These are phyloP conservation scores for Crotalus adamanteus DNA, from an alignment of 2,797 vertebrate genomes.

Conservation along the genomic window DNA sequence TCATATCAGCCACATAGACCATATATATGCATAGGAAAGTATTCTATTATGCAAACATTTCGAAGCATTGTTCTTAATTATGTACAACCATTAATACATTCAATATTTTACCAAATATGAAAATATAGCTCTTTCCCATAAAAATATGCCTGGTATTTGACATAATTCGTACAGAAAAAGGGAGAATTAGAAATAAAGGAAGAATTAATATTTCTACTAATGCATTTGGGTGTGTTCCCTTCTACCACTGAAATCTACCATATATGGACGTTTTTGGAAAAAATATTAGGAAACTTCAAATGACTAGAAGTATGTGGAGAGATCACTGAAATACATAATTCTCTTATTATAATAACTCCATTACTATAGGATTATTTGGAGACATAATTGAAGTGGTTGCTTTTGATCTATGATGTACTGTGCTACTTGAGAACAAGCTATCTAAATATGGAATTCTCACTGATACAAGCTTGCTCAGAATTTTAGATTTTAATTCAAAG, in stretches of 20 bases:
- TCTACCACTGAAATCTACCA: neutral
- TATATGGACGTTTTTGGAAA: neutral
- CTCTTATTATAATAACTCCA: neutral
- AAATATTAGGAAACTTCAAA: neutral
- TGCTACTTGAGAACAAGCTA: neutral
- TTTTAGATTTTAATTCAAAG: neutral
- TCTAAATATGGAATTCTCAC: neutral
- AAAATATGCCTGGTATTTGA: neutral
- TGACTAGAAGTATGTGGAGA: neutral
- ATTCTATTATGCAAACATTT: neutral
- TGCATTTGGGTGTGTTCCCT: neutral
- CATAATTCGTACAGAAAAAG: neutral
- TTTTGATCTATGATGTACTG: neutral
- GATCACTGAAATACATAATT: neutral
- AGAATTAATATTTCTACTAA: neutral
- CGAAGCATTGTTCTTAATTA: neutral
- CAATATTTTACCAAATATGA: neutral
- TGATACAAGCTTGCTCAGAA: neutral
- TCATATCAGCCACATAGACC: neutral
- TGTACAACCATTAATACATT: neutral
- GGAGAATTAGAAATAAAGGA: neutral
- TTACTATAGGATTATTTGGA: neutral
- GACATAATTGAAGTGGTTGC: neutral
- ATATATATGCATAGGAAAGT: neutral
- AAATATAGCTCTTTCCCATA: neutral